Evolutionary conservation across 2,888 invertebrate genomes (phyloP).

Genomic region (Atethmia centrago): DNA sequence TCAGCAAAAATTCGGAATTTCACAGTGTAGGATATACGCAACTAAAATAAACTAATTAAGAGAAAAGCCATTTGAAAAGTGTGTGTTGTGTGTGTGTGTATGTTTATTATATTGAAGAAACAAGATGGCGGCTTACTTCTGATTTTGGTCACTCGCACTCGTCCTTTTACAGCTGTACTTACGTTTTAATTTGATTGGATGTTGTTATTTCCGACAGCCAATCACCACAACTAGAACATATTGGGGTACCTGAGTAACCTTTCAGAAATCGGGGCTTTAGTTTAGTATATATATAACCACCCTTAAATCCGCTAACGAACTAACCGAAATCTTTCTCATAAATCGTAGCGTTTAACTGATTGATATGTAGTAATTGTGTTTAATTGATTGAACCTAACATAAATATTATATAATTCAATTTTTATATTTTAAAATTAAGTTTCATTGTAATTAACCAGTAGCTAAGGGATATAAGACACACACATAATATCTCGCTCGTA

Average conservation of each 20-base stretch:
- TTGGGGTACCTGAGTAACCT: background rate
- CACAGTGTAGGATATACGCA: no score
- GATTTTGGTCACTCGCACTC: background rate
- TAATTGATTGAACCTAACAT: background rate
- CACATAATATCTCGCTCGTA: no score
- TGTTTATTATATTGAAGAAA: no score
- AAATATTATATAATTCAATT: no score
- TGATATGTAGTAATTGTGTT: slow-evolving; percentile 14
- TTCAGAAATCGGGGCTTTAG: background rate
- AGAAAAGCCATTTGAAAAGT: no score
- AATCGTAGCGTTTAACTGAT: slow-evolving; percentile 32
- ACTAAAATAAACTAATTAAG: no score
- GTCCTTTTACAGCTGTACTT: background rate
- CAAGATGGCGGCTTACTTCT: no score
- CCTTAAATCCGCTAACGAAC: background rate
- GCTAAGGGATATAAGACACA: background rate
- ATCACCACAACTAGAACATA: background rate
- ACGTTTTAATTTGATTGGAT: background rate
- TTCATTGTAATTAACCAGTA: no score
- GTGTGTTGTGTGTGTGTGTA: no score
- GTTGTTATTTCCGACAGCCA: background rate
- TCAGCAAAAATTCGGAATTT: no score
- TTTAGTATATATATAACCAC: background rate
- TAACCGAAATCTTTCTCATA: background rate
- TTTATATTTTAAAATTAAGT: no score